Conservation (phyloP, 2,113 vertebrate species). For the Eublepharis macularius region DNA sequence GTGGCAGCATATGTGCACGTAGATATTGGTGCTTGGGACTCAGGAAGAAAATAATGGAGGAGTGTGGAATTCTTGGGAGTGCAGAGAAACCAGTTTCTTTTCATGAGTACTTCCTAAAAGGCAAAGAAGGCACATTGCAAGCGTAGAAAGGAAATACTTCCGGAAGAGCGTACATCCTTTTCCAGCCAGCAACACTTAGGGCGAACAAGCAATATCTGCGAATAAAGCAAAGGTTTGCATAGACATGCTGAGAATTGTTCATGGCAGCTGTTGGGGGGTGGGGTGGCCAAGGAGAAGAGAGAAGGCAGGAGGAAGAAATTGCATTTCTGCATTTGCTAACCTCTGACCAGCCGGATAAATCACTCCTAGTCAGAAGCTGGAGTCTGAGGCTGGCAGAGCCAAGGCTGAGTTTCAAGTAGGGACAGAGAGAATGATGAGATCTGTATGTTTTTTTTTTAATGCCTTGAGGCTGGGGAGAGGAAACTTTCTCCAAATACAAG, state of each 20-base stretch:
- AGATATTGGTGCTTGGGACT: no score
- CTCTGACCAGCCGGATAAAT: constrained; percentile 63
- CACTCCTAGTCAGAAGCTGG: constrained; percentile 63
- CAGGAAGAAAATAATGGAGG: no score
- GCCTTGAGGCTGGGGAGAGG: background rate
- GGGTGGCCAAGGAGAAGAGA: constrained; percentile 65
- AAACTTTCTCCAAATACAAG: background rate
- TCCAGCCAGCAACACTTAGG: background rate
- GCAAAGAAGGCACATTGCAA: background rate
- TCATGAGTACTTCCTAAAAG: background rate
- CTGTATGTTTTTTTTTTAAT: background rate
- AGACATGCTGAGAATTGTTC: constrained; percentile 2
- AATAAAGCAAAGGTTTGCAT: background rate
- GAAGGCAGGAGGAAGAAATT: constrained; percentile 60
- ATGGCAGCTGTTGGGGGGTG: constrained; percentile 61
- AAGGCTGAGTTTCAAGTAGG: constrained; percentile 24
- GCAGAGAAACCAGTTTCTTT: background rate
- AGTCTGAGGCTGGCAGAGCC: constrained; percentile 11
- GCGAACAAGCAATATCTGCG: background rate
- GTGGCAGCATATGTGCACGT: no score
- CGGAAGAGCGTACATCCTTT: background rate
- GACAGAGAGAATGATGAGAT: constrained; percentile 22
- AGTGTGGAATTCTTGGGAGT: background rate
- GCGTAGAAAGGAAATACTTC: background rate
- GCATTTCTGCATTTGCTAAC: constrained; percentile 63